Base-by-base conservation (phyloP, 2,888 invertebrate species). In the Tipula confusa region DNA sequence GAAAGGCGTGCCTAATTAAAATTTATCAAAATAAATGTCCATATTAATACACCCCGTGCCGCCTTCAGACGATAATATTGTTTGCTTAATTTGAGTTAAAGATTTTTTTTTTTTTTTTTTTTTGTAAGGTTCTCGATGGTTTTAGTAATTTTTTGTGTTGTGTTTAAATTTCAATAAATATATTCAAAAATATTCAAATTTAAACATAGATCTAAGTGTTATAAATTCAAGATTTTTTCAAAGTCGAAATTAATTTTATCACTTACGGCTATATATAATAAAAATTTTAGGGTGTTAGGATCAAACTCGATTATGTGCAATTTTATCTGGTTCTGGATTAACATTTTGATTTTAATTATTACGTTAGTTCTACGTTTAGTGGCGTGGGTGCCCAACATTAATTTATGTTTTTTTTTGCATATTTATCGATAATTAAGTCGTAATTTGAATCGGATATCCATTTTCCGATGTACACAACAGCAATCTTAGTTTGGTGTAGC, bases 1-100 rank as follows among this genome's bases (percentile, higher is more conserved):
- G 36, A 38, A 18, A 36, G 85, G 85, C 85, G 85, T 85, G 85
- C 81, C 84, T 83, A 85, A 83, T 84, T 84, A 83, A 84, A 85
- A 85, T 85, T 85, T 85, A 85, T 85, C 85, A 85, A 84, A 84
- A 85, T 85, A 84, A 85, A 84, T 84, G 85, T 85, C 85, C 84
- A 85, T 84, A 84, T 84, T 82, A 84, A 84, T 85, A 85, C 84
- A 84, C 85, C 85, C 85, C 84, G 85, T 82, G 38, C 84, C 85
- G 85, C 85, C 85, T 83, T 83, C 85, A 79, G 84, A 84, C 83
- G 80, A 80, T 80, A 29, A 29, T 80, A 31, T 80, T 80, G 31
- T 80, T 80, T 80, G 83, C 83, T 80, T 64, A 64, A 64, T 64
- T 64, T 64, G 64, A 64, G 64, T 64, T 64, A 43, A 43, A 43